These are phyloP conservation scores for Pissodes strobi DNA, from an alignment of 1,140 invertebrate species.

Conservation along the genomic window DNA sequence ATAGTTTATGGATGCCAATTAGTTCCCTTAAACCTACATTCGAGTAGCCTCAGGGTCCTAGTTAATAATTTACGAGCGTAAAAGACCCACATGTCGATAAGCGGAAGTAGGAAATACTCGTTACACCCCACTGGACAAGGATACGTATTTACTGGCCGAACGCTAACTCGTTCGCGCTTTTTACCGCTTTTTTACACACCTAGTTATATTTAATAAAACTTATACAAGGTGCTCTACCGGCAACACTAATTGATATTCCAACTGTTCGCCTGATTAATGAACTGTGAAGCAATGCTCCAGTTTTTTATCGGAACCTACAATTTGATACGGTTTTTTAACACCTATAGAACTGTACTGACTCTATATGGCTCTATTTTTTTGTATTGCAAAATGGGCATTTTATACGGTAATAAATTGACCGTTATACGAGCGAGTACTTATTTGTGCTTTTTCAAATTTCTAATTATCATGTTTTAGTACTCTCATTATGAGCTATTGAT, in stretches of 20 bases:
- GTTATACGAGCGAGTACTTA: no score
- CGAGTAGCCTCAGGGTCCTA: no score
- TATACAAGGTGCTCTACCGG: constrained; percentile 36
- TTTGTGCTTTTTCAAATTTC: no score
- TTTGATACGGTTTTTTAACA: constrained; percentile 18
- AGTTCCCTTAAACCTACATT: no score
- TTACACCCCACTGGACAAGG: constrained; percentile 26
- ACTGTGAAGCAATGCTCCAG: constrained; percentile 15
- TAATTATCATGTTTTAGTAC: no score
- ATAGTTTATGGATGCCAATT: no score
- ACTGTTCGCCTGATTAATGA: constrained; percentile 34
- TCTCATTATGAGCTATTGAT: no score
- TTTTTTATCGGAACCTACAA: constrained; percentile 26
- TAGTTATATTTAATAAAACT: constrained; percentile 41
- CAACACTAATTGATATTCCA: constrained; percentile 40
- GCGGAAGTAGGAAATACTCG: constrained; percentile 37
- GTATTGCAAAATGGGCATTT: no score
- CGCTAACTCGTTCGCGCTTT: constrained; percentile 36
- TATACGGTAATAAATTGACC: no score
- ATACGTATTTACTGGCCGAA: constrained; percentile 32
- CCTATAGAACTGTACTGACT: no score
- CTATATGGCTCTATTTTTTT: no score
- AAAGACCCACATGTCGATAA: constrained; percentile 31
- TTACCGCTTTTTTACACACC: constrained; percentile 35
- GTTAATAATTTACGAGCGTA: no score